A percentile compares a stretch with the other conserved stretches of the same genome.
These are phyloP conservation scores for Phainopepla nitens DNA, from an alignment of 2,113 vertebrate genomes.

Conservation along the genomic window DNA sequence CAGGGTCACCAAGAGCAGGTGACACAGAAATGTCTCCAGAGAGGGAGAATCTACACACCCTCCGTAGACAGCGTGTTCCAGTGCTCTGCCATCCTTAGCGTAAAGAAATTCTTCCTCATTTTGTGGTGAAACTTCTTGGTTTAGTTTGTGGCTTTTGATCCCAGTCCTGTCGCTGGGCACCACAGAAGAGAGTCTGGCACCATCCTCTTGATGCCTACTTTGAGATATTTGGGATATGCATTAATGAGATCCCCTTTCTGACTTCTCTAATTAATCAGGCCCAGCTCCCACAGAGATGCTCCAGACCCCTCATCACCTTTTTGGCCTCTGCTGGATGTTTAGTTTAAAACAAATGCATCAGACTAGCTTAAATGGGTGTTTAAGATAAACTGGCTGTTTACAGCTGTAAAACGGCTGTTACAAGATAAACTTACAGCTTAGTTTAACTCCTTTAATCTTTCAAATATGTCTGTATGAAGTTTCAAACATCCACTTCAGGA, in stretches of 20 bases:
- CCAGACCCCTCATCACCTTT: neutral
- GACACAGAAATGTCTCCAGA: neutral
- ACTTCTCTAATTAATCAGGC: neutral
- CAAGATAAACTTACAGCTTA: neutral
- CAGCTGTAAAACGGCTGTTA: too few species aligned
- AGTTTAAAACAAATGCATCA: neutral
- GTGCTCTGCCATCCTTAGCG: neutral
- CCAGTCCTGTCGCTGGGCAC: accelerated
- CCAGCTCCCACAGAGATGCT: neutral
- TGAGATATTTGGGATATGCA: neutral
- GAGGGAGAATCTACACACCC: neutral
- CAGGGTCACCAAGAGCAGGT: neutral
- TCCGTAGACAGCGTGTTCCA: too few species aligned
- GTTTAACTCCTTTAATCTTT: neutral
- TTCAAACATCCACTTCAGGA: neutral
- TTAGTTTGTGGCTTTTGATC: neutral
- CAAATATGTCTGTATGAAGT: neutral
- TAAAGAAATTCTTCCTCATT: neutral
- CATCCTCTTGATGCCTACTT: neutral
- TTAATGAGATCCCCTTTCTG: neutral
- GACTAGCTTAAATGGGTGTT: neutral
- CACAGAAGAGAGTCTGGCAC: too few species aligned
- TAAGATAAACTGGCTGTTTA: too few species aligned
- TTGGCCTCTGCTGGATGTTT: neutral
- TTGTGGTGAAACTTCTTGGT: neutral